phyloP scores from a whole-genome alignment of 2,797 vertebrate genomes.

The Gambelia wislizenii region DNA sequence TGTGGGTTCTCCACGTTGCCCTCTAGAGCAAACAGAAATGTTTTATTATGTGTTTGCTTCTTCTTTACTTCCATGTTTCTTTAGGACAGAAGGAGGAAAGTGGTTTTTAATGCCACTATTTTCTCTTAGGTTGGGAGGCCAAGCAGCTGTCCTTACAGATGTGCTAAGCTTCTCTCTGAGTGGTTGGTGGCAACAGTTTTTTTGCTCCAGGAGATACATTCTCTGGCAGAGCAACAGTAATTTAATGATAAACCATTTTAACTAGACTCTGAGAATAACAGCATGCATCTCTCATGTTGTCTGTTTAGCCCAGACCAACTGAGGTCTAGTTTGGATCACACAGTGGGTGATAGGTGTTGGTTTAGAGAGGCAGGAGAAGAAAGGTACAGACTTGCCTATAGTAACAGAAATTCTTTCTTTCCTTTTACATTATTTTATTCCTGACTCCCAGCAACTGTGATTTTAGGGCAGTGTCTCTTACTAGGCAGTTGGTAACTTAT shows the following conservation, averaged over 20 bases:
- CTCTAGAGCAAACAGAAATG: neutral
- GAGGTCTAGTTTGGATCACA: neutral
- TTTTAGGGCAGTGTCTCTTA: neutral
- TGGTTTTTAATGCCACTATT: neutral
- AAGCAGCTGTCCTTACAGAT: fast-evolving
- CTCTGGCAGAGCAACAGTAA: fast-evolving
- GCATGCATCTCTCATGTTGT: neutral
- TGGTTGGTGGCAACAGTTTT: neutral
- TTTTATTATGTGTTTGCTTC: neutral
- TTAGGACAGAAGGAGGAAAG: neutral
- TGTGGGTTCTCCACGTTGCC: neutral
- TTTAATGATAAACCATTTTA: neutral
- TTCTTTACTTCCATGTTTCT: neutral
- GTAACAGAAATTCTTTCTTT: neutral
- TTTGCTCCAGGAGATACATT: neutral
- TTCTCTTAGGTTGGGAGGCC: neutral
- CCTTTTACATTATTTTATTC: neutral
- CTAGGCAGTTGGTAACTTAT: neutral
- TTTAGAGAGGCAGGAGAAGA: neutral
- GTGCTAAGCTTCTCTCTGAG: neutral
- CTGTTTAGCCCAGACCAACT: neutral
- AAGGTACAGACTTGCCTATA: too few relatives aligned
- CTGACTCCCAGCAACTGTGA: neutral
- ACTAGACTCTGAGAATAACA: neutral
- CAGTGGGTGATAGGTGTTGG: neutral